Conservation (phyloP, 2,888 invertebrate species). For the Sthenelais limicola region DNA sequence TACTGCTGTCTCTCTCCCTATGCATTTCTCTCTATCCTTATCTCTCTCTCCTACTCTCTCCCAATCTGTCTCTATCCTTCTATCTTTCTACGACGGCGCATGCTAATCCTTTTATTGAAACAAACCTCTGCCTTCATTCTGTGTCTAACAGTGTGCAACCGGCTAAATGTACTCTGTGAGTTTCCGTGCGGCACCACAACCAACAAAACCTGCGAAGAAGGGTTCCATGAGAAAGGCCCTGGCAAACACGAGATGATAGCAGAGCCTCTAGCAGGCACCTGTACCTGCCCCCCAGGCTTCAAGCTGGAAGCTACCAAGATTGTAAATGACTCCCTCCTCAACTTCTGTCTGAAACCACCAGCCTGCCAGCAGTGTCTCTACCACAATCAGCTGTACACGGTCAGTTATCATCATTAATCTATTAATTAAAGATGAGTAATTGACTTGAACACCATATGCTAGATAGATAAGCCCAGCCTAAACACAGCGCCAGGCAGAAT, state of each 20-base stretch:
- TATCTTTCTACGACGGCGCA: no score
- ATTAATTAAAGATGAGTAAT: no score
- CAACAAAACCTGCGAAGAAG: background rate
- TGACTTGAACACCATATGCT: no score
- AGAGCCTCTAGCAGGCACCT: background rate
- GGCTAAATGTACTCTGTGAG: background rate
- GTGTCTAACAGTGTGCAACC: background rate
- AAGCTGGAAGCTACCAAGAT: background rate
- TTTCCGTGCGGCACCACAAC: background rate
- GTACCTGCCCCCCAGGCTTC: slow-evolving; percentile 1
- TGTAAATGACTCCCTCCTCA: background rate
- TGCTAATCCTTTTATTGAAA: no score
- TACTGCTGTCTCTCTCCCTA: no score
- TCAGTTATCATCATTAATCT: no score
- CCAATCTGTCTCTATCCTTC: no score
- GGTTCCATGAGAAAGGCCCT: background rate
- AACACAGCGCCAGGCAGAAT: no score
- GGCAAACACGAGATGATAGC: background rate
- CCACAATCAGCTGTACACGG: background rate
- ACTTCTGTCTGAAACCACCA: slow-evolving; percentile 4
- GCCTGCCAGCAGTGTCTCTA: background rate
- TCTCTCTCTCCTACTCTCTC: no score
- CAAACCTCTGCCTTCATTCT: no score
- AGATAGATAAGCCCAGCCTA: no score
- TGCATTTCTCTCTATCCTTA: no score